Conservation (phyloP, 2,113 vertebrate species). For the Notarius quadriscutis region DNA sequence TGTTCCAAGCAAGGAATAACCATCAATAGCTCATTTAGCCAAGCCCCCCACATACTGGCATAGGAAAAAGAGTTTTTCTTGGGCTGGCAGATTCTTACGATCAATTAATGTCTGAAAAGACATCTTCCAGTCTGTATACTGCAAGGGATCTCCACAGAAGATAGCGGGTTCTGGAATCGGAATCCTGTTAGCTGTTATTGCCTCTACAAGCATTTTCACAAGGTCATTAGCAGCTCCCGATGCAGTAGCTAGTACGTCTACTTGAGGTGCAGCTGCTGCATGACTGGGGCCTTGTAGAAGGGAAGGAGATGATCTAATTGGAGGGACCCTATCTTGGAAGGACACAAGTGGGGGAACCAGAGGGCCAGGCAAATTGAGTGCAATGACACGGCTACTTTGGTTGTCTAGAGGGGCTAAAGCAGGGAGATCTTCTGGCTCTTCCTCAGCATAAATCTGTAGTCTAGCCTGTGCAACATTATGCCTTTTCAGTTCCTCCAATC, state of each 20-base stretch:
- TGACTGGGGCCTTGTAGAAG: not conserved
- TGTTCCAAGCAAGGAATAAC: constrained; percentile 39
- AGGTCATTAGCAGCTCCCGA: constrained; percentile 19
- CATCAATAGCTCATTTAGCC: constrained; percentile 41
- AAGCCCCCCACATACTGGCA: constrained; percentile 40
- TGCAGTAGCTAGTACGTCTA: not conserved
- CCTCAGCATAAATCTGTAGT: constrained; percentile 6
- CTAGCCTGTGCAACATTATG: not conserved
- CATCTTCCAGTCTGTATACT: constrained; percentile 41
- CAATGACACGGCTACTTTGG: no score
- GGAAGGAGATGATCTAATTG: not conserved
- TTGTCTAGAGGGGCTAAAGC: no score
- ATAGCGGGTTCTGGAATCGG: constrained; percentile 38
- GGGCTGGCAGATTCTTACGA: constrained; percentile 37
- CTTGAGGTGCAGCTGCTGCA: not conserved
- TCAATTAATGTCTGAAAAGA: constrained; percentile 42
- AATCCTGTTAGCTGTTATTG: not conserved
- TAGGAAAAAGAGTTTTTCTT: constrained; percentile 42
- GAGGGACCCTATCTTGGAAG: no score
- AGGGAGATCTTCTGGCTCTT: no score
- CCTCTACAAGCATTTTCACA: not conserved
- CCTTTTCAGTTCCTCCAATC: constrained; percentile 39
- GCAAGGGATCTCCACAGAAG: constrained; percentile 24
- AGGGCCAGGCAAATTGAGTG: no score
- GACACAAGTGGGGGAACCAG: no score